These are phyloP conservation scores for Ornithoptera priamus DNA, from an alignment of 2,888 invertebrate species.

Conservation along the genomic window DNA sequence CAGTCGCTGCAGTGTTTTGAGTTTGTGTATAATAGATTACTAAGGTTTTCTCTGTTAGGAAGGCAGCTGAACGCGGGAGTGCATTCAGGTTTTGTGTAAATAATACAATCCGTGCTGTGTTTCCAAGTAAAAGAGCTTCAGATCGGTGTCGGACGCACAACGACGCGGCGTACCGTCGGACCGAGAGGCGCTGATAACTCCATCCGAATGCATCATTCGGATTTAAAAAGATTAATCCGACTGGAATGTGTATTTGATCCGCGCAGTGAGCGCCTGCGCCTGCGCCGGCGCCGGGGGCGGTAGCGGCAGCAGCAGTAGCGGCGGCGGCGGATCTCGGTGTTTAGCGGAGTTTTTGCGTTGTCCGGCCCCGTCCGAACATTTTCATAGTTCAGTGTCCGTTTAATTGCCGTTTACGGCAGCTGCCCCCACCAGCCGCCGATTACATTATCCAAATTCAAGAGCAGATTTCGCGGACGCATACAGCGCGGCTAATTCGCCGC, in stretches of 20 bases:
- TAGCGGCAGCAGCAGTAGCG: too few relatives aligned
- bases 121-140: too few relatives aligned
- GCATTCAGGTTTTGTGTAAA: too few relatives aligned
- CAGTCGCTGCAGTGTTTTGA: too few relatives aligned
- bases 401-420: conserved; percentile 20
- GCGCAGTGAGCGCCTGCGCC: not conserved
- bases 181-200: conserved; percentile 9
- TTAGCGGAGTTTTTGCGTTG: not conserved
- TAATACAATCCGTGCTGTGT: too few relatives aligned
- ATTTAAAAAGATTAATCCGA: not conserved
- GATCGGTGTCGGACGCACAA: too few relatives aligned
- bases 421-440: conserved; percentile 5
- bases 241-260: not conserved
- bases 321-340: not conserved
- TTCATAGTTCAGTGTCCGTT: conserved; percentile 24
- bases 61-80: too few relatives aligned
- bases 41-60: too few relatives aligned
- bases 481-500: conserved; percentile 7
- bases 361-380: not conserved
- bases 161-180: too few relatives aligned
- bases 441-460: conserved; percentile 10
- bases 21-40: too few relatives aligned
- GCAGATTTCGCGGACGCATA: conserved; percentile 12
- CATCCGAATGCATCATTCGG: conserved; percentile 8
- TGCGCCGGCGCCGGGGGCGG: not conserved